These are phyloP conservation scores for Forbesichthys agassizii DNA, from an alignment of 2,113 vertebrate genomes.

Conservation along the genomic window DNA sequence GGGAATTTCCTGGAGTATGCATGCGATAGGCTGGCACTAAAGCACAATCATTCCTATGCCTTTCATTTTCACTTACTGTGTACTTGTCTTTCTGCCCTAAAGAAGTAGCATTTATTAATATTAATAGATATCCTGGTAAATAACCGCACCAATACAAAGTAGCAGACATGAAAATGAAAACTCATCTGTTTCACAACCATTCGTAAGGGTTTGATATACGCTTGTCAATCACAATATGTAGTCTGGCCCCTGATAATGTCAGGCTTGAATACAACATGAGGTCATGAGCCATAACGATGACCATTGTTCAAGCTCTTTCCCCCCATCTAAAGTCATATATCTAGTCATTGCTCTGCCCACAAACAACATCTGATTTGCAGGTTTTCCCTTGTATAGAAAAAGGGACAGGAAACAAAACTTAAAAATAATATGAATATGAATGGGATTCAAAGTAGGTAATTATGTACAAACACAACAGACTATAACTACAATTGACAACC, in stretches of 20 bases:
- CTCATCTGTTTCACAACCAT: background rate
- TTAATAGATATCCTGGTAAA: background rate
- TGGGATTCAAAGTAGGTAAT: background rate
- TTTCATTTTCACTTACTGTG: background rate
- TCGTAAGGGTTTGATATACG: constrained; percentile 9
- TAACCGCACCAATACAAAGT: background rate
- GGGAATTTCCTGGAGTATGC: background rate
- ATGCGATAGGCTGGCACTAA: constrained; percentile 9
- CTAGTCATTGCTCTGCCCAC: background rate
- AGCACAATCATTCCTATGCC: background rate
- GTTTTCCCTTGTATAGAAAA: constrained; percentile 9
- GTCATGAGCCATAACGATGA: constrained; percentile 4
- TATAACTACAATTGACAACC: background rate
- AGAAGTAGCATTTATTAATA: background rate
- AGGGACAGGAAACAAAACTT: background rate
- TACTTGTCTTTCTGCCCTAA: background rate
- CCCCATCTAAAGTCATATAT: background rate
- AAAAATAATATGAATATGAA: background rate
- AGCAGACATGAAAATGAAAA: background rate
- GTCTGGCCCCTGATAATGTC: background rate
- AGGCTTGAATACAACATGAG: constrained; percentile 4
- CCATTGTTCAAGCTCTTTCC: constrained; percentile 6
- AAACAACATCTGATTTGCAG: background rate
- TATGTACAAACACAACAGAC: background rate
- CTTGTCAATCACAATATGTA: constrained; percentile 4